Conservation (phyloP, 2,797 vertebrate species). For the Leuciscus waleckii region DNA sequence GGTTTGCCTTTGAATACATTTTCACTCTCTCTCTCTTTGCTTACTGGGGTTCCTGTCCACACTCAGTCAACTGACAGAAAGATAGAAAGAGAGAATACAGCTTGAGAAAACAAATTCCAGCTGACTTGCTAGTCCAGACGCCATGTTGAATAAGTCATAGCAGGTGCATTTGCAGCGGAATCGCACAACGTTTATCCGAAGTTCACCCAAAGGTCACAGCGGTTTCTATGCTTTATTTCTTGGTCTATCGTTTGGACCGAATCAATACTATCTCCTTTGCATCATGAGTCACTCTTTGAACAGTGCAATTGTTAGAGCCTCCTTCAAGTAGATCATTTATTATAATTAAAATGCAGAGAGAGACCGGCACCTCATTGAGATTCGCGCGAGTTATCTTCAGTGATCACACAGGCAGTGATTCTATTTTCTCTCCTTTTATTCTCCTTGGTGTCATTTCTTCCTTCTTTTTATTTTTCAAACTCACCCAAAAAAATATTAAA, state of each 20-base stretch:
- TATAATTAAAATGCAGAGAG: constrained; percentile 78
- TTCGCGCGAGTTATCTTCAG: constrained; percentile 66
- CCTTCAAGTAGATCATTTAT: constrained; percentile 66
- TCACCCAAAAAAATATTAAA: not conserved
- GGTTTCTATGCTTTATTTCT: constrained; percentile 34
- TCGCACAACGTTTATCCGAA: constrained; percentile 44
- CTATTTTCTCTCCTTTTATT: constrained; percentile 58
- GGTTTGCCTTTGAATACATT: constrained; percentile 71
- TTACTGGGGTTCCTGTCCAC: constrained; percentile 61
- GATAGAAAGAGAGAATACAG: constrained; percentile 30
- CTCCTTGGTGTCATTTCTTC: constrained; percentile 31
- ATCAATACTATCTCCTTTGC: not conserved
- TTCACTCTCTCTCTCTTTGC: constrained; percentile 61
- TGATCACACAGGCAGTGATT: constrained; percentile 67
- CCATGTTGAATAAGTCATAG: constrained; percentile 54
- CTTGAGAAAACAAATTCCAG: constrained; percentile 44
- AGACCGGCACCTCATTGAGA: constrained; percentile 69
- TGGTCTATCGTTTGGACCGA: constrained; percentile 9
- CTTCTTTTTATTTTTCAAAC: constrained; percentile 4
- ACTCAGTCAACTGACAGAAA: constrained; percentile 49
- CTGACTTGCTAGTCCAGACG: constrained; percentile 17
- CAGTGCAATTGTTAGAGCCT: constrained; percentile 25
- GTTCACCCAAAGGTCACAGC: constrained; percentile 59
- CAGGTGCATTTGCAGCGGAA: constrained; percentile 40
- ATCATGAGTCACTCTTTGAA: constrained; percentile 11